Evolutionary conservation across 2,797 vertebrate genomes (phyloP), one percentile per base, ranked within the genome.

Genomic region (Falco biarmicus): DNA sequence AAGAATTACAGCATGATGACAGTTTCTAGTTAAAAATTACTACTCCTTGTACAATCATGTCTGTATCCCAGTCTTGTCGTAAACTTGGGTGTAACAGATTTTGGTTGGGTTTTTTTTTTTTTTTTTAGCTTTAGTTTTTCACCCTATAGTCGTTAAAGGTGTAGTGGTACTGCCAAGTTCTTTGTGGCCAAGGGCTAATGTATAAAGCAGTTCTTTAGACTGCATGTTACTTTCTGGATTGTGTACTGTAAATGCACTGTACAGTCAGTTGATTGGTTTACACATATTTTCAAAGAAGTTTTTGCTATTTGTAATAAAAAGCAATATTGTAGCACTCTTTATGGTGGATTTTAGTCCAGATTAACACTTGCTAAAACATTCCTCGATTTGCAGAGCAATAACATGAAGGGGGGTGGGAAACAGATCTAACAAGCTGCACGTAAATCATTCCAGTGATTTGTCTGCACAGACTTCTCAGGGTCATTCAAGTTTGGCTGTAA

Each of bases 1-100:
- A 97, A 98, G 96, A 96, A 90, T 43, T 98, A 97, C 94, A 97
- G 71, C 93, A 97, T 98, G 93, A 98, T 98, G 97, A 97, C 98
- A 3, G 97, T 98, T 86, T 98, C 98, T 50, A 97, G 97, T 93
- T 98, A 98, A 97, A 96, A 89, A 48, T 28, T 54, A 56, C 34
- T 83, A 9, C 91, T 84, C 84, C 70, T 54, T 93, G 92, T 97
- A 83, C 89, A 84, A 73, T 70, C 76, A 63, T 94, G 94, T 97
- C 60, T 95, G 89, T 94, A 92, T 90, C 83, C 91, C 75, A 48
- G 2, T 89, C 85, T 92, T 69, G 9, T 82, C 77, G 94, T 95
- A 86, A 94, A 93, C 63, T 80, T 90, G 45, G 57, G 74, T 93
- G 82, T 91, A 86, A 89, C 84, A 96, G 93, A 59, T 78, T 25